phyloP scores from a whole-genome alignment of 2,797 vertebrate species.

The Propithecus perrieri region DNA sequence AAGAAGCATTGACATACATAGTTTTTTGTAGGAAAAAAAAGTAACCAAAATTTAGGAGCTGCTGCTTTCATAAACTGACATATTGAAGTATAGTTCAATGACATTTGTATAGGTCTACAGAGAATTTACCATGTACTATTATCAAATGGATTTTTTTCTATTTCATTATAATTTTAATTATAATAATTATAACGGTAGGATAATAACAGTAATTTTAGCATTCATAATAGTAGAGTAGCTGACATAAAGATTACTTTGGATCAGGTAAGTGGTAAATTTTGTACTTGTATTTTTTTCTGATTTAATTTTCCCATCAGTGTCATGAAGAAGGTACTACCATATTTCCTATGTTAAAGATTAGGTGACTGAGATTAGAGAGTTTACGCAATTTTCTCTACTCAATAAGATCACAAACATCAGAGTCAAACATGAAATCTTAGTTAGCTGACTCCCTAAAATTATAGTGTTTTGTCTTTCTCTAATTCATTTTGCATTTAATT shows the following conservation, averaged over 20 bases:
- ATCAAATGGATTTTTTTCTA: not conserved
- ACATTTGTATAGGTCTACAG: not conserved
- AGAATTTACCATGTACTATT: not conserved
- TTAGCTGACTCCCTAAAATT: not conserved
- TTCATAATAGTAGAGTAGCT: not conserved
- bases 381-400: not conserved
- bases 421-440: not conserved
- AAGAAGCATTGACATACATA: not conserved
- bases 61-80: not conserved
- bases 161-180: not conserved
- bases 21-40: not conserved
- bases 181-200: not conserved
- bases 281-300: not conserved
- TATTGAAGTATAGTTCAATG: not conserved
- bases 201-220: not conserved
- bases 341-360: not conserved
- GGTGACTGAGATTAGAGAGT: not conserved
- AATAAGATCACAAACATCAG: not conserved
- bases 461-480: not conserved
- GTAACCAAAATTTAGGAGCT: not conserved
- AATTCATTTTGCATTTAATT: not conserved
- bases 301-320: not conserved
- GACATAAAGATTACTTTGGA: not conserved
- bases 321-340: not conserved
- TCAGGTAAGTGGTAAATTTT: not conserved